Evolutionary conservation across 2,888 invertebrate species (phyloP).

Genomic region (Exocentrus adspersus): DNA sequence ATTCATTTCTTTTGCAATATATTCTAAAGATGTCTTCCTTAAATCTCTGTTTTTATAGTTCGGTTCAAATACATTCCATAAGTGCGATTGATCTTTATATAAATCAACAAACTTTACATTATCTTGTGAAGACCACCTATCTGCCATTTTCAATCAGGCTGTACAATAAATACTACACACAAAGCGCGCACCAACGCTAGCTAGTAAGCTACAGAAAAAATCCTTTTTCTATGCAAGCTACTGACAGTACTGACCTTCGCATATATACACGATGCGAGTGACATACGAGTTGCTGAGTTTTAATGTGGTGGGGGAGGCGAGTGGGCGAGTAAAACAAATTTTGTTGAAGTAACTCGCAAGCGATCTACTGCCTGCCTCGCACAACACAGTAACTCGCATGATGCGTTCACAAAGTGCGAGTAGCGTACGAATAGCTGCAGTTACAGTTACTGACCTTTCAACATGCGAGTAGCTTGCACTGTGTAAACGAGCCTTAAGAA

Average conservation of each 20-base stretch:
- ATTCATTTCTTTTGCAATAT: too few relatives aligned
- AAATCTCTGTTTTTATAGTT: too few relatives aligned
- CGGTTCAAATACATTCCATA: too few relatives aligned
- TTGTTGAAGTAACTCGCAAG: neutral
- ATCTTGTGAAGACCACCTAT: too few relatives aligned
- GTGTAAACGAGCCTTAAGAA: neutral
- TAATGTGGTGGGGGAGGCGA: constrained; percentile 1
- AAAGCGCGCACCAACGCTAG: too few relatives aligned
- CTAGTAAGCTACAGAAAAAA: too few relatives aligned
- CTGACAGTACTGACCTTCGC: neutral
- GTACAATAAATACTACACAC: too few relatives aligned
- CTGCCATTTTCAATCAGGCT: too few relatives aligned
- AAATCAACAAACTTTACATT: too few relatives aligned
- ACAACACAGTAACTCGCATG: neutral
- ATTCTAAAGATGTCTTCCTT: too few relatives aligned
- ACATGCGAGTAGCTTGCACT: constrained; percentile 3
- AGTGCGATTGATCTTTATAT: too few relatives aligned
- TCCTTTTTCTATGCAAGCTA: neutral
- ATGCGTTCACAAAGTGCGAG: constrained; percentile 1
- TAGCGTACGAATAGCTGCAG: constrained; percentile 1
- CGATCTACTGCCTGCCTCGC: neutral
- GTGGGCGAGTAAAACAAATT: neutral
- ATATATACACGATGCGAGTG: constrained; percentile 7
- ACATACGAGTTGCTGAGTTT: neutral
- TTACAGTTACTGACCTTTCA: neutral